A percentile compares a stretch with the other conserved stretches of the same genome.
Evolutionary conservation across 2,797 vertebrate species (phyloP).

Genomic region (Glyptemys insculpta): DNA sequence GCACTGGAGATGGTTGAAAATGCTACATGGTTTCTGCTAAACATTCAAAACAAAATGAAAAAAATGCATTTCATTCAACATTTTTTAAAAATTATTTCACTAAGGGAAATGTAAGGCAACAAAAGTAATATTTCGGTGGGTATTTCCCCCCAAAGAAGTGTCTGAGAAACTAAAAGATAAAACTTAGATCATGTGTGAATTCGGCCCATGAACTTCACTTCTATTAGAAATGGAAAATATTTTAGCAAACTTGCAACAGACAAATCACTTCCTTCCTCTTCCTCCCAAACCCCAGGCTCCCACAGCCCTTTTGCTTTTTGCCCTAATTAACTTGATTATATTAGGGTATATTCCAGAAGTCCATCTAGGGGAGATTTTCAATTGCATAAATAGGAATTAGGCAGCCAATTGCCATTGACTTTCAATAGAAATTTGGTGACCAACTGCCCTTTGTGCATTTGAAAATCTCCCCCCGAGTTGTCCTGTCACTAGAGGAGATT

Average conservation of each 20-base stretch:
- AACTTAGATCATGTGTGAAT: neutral
- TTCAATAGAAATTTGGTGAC: neutral
- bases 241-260: neutral
- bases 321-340: neutral
- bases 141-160: neutral
- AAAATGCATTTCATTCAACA: neutral
- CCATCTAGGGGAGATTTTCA: neutral
- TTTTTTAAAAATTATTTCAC: too few species aligned
- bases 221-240: neutral
- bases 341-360: neutral
- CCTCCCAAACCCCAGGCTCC: neutral
- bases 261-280: neutral
- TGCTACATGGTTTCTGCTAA: neutral
- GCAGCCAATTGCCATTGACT: neutral
- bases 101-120: too few species aligned
- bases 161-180: neutral
- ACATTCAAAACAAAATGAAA: neutral
- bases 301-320: neutral
- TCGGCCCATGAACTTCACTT: neutral
- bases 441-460: neutral
- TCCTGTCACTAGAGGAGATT: neutral
- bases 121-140: too few species aligned
- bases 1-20: neutral
- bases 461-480: neutral
- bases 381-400: neutral